Base-by-base conservation (phyloP, 2,888 invertebrate genomes). In the Drosophila yooni region DNA sequence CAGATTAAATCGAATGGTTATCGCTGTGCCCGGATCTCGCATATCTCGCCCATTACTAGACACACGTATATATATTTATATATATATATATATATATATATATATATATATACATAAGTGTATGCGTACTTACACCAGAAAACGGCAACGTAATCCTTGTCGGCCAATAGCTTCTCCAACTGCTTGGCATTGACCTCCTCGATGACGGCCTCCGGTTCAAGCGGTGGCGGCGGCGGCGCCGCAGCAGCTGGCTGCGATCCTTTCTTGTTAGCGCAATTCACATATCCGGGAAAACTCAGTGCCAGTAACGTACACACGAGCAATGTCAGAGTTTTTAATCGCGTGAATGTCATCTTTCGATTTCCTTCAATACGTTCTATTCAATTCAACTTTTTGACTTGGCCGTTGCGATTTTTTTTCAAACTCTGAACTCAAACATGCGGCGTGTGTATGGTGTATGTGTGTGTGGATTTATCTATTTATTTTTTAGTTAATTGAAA, bases 151-250 rank as follows among this genome's bases (percentile, higher is more conserved):
- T 97, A 97, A 94, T 97, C 97, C 95, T 97, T 97, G 91, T 97
- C 97, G 94, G 96, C 95, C 93, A 98, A 95, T 91, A 97, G 95
- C 93, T 97, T 96, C 93, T 97, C 98, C 94, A 98, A 95, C 94
- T 97, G 97, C 94, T 97, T 98, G 93, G 97, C 96, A 94, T 97
- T 97, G 94, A 98, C 97, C 94, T 98, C 97, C 94, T 98, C 97
- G 95, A 98, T 98, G 94, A 97, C 96, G 93, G 97, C 95, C 92
- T 96, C 96, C 90, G 93, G 92, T 65, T 92, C 92, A 62, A 91
- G 78, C 58, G 91, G 83, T 69, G 85, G 82, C 61, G 91, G 83
- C 70, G 85, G 82, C 62, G 89, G 66, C 53, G 85, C 81, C 43
- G 86, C 73, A 56, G 85, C 93, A 67, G 84, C 80, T 69, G 87